phyloP scores from a whole-genome alignment of 2,888 invertebrate genomes.

The Elegia similella region DNA sequence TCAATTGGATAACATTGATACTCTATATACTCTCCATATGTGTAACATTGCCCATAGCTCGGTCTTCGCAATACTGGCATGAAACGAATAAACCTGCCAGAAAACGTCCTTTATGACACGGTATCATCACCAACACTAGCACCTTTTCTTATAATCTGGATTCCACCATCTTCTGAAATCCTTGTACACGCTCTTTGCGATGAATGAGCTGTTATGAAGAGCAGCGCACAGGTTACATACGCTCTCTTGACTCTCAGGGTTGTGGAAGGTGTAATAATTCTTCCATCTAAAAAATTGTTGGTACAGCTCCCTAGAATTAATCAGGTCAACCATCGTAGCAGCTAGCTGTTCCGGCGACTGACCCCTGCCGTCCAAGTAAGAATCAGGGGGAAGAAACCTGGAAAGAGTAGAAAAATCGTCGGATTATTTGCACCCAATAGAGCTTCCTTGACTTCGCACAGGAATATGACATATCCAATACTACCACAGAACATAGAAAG shows the following conservation, averaged over 20 bases:
- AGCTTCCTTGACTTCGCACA: no score
- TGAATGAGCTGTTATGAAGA: constrained; percentile 40
- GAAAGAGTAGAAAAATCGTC: no score
- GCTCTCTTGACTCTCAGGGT: constrained; percentile 40
- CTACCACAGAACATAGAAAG: no score
- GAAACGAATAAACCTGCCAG: no score
- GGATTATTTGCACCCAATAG: no score
- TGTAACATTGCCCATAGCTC: no score
- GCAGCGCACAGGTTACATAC: constrained; percentile 57
- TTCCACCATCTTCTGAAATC: constrained; percentile 62
- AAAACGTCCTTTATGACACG: no score
- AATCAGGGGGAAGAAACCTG: constrained; percentile 68
- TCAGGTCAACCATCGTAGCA: constrained; percentile 41
- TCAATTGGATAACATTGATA: no score
- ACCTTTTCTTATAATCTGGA: constrained; percentile 33
- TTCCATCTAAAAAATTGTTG: constrained; percentile 56
- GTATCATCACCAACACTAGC: background rate
- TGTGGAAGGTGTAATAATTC: constrained; percentile 42
- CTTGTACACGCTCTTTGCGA: constrained; percentile 38
- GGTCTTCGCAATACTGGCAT: no score
- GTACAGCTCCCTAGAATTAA: constrained; percentile 44
- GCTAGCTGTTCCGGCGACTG: constrained; percentile 42
- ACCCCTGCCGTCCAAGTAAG: constrained; percentile 54
- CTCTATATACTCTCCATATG: no score
- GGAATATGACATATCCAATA: no score